Percentiles rank a stretch among this genome's conserved stretches.
Evolutionary conservation across 2,888 invertebrate species (phyloP).

Genomic region (Poecilus cupreus): DNA sequence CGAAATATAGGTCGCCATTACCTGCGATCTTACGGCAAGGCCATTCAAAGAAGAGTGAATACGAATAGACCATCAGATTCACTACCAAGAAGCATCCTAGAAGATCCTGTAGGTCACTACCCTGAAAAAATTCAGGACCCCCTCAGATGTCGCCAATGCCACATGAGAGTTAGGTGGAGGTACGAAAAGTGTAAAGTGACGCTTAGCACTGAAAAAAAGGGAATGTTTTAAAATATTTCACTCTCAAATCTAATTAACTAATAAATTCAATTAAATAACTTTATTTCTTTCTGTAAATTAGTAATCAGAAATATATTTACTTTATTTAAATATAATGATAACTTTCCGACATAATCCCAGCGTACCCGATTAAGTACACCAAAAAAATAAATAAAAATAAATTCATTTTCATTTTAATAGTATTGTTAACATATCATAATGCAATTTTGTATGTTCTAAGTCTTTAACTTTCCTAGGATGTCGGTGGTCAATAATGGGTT

Average conservation of each 20-base stretch:
- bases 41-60: background rate
- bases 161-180: conserved; percentile 31
- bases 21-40: conserved; percentile 20
- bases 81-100: background rate
- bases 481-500: no score
- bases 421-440: no score
- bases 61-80: background rate
- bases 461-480: no score
- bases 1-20: conserved; percentile 17
- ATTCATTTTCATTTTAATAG: no score
- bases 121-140: background rate
- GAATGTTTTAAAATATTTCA: background rate
- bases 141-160: conserved; percentile 23
- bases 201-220: background rate
- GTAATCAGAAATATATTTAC: background rate
- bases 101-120: background rate
- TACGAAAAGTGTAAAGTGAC: background rate
- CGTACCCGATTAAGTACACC: no score
- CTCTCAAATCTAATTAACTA: background rate
- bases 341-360: background rate
- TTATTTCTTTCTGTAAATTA: background rate
- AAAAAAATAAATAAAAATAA: no score
- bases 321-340: background rate
- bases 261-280: background rate
- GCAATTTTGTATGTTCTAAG: no score